phyloP scores from a whole-genome alignment of 2,113 vertebrate genomes.

The Thermophis baileyi region DNA sequence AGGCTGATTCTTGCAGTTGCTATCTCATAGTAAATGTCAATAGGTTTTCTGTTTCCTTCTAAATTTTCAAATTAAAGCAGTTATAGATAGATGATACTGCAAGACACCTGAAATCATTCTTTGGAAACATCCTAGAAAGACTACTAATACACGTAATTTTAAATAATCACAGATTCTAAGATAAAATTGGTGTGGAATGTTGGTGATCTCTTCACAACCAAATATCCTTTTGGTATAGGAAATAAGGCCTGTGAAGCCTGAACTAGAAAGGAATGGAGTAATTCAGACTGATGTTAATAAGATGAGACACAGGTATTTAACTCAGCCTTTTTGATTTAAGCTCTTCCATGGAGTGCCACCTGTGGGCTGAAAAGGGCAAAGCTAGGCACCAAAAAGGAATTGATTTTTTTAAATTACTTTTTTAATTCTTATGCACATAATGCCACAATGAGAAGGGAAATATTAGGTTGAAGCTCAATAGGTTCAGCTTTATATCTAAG shows the following conservation, averaged over 20 bases:
- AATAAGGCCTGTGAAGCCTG: background rate
- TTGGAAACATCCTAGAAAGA: background rate
- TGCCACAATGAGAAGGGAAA: background rate
- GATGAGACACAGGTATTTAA: background rate
- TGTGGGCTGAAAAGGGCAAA: background rate
- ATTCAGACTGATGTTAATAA: background rate
- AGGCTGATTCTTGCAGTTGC: background rate
- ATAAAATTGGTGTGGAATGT: background rate
- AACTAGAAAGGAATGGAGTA: background rate
- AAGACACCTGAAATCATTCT: background rate
- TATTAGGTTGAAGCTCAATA: background rate
- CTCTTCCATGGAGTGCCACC: background rate
- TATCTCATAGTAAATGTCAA: background rate
- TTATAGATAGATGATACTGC: background rate
- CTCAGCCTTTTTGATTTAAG: background rate
- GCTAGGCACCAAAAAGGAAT: background rate
- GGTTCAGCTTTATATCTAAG: background rate
- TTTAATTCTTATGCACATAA: background rate
- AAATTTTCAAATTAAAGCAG: background rate
- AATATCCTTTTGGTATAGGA: background rate
- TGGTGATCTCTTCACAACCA: background rate
- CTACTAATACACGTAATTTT: background rate
- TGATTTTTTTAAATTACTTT: background rate
- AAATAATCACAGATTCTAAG: background rate
- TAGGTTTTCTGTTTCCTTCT: background rate